These are phyloP conservation scores for Hybos culiciformis DNA, from an alignment of 2,888 invertebrate genomes.

Conservation along the genomic window DNA sequence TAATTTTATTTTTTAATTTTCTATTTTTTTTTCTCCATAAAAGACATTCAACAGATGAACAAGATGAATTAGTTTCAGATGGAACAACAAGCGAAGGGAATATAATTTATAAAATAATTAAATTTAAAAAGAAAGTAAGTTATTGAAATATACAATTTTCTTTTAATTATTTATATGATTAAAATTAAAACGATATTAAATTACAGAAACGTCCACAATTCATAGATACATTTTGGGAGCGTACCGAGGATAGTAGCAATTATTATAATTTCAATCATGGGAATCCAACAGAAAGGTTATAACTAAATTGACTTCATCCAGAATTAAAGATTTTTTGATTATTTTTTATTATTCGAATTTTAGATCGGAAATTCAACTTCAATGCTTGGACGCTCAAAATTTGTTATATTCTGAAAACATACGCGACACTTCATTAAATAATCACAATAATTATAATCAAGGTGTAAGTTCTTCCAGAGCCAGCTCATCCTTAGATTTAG, in stretches of 20 bases:
- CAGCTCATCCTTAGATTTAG: slow-evolving; percentile 51
- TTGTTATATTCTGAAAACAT: slow-evolving; percentile 32
- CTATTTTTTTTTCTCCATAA: slow-evolving; percentile 7
- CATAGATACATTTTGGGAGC: slow-evolving; percentile 30
- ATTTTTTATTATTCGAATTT: neutral
- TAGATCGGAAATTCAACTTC: slow-evolving; percentile 42
- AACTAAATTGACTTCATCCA: neutral
- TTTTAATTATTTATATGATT: neutral
- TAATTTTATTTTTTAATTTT: slow-evolving; percentile 7
- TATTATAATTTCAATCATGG: too few species aligned
- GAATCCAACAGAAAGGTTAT: slow-evolving; percentile 4
- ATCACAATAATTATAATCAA: neutral
- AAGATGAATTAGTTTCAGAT: slow-evolving; percentile 24
- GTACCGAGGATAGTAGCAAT: too few species aligned
- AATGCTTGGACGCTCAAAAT: slow-evolving; percentile 44
- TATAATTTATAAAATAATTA: slow-evolving; percentile 26
- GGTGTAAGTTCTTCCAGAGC: slow-evolving; percentile 42
- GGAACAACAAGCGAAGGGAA: slow-evolving; percentile 18
- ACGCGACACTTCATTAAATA: slow-evolving; percentile 13
- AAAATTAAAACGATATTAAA: neutral
- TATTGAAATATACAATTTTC: neutral
- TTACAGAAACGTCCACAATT: slow-evolving; percentile 26
- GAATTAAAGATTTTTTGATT: too few species aligned
- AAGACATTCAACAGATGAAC: slow-evolving; percentile 25
- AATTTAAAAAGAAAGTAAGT: slow-evolving; percentile 24